phyloP scores from a whole-genome alignment of 2,888 invertebrate species.

The Tetragonula carbonaria region DNA sequence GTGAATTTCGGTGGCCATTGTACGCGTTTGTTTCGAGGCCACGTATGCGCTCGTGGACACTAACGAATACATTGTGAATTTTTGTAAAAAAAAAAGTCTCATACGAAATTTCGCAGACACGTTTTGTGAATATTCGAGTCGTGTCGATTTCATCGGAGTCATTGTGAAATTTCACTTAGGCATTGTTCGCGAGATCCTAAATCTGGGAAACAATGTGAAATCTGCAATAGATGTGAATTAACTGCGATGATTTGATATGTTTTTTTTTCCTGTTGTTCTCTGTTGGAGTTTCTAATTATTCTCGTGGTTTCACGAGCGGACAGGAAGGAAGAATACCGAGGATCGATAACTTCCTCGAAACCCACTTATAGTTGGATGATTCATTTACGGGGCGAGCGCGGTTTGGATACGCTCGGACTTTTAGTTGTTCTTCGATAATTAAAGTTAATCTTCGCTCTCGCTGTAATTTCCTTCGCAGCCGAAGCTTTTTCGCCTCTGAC shows the following conservation, averaged over 20 bases:
- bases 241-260: neutral
- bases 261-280: neutral
- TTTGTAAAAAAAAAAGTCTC: too few relatives aligned
- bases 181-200: too few relatives aligned
- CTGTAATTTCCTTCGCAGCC: neutral
- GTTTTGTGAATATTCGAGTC: too few relatives aligned
- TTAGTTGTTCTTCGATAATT: neutral
- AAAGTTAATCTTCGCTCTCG: neutral
- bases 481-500: neutral
- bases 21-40: neutral
- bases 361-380: neutral
- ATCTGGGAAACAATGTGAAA: too few relatives aligned
- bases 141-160: too few relatives aligned
- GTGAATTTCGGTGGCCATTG: conserved; percentile 6
- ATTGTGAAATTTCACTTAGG: too few relatives aligned
- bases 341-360: conserved; percentile 11
- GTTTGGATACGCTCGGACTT: neutral
- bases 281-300: too few relatives aligned
- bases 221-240: neutral
- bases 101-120: too few relatives aligned
- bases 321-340: neutral
- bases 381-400: neutral
- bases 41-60: neutral
- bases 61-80: too few relatives aligned
- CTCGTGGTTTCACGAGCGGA: neutral